A percentile compares a stretch with the other conserved stretches of the same genome.
Evolutionary conservation across 1,140 invertebrate species (phyloP).

Genomic region (Pachypeltis micranthus): DNA sequence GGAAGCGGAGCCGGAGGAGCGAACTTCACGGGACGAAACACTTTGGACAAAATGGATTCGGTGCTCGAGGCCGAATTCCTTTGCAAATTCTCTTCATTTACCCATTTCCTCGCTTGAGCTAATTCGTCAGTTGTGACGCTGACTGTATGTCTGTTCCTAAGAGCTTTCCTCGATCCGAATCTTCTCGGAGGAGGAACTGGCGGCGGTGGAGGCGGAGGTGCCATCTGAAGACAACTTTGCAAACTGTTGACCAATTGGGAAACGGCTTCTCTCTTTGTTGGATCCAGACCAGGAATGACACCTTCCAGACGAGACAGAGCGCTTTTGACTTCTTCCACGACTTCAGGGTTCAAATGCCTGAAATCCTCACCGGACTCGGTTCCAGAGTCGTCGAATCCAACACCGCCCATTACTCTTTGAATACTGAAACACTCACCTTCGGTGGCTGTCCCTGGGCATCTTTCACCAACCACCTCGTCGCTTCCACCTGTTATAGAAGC

Average conservation of each 20-base stretch:
- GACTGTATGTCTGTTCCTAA: constrained; percentile 55
- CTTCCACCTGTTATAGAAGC: constrained; percentile 8
- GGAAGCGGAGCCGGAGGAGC: constrained; percentile 4
- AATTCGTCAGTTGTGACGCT: constrained; percentile 67
- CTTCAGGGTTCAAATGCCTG: constrained; percentile 27
- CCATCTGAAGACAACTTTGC: constrained; percentile 49
- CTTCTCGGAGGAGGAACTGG: constrained; percentile 24
- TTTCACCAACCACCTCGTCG: constrained; percentile 11
- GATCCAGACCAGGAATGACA: constrained; percentile 45
- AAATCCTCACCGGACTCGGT: constrained; percentile 54
- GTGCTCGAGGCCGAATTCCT: constrained; percentile 3
- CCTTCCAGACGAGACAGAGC: constrained; percentile 59
- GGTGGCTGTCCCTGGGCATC: constrained; percentile 14
- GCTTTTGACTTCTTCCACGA: constrained; percentile 65
- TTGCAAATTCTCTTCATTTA: constrained; percentile 41
- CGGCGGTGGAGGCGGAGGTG: constrained; percentile 26
- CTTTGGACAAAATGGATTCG: constrained; percentile 13
- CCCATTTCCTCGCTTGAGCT: constrained; percentile 55
- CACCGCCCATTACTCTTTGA: constrained; percentile 15
- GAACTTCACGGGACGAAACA: constrained; percentile 22
- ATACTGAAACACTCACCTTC: constrained; percentile 42
- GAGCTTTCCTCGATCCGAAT: constrained; percentile 21
- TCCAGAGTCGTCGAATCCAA: constrained; percentile 44
- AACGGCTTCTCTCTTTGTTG: constrained; percentile 47
- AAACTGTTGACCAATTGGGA: constrained; percentile 61